Percentiles rank a stretch among this genome's conserved stretches.
Conservation (phyloP, 37 sponge, comb jelly and placozoan species). For the Theonella swinhoei region DNA sequence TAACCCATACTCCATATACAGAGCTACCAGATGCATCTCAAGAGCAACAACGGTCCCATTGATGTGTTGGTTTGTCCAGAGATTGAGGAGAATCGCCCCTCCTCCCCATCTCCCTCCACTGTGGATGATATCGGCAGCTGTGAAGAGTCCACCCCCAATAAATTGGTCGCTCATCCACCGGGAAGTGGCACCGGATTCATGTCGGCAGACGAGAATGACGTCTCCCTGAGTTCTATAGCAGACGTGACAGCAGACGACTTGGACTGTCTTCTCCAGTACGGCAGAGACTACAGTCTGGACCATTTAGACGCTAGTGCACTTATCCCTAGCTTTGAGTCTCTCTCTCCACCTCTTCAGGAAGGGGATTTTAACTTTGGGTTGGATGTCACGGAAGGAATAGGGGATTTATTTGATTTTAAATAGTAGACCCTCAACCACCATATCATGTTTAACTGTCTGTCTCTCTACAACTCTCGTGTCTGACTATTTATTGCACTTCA, state of each 20-base stretch:
- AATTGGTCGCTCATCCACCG: not conserved
- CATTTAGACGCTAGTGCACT: constrained; percentile 5
- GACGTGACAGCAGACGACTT: constrained; percentile 27
- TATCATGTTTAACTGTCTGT: too few species aligned
- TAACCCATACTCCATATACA: constrained; percentile 17
- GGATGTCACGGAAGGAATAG: constrained; percentile 67
- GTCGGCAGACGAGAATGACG: constrained; percentile 19
- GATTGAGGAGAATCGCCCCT: constrained; percentile 12
- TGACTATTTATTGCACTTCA: too few species aligned
- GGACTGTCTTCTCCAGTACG: constrained; percentile 38
- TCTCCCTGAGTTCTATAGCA: constrained; percentile 70
- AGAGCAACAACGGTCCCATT: constrained; percentile 72
- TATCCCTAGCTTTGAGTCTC: constrained; percentile 43
- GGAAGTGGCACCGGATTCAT: not conserved
- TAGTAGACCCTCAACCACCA: not conserved
- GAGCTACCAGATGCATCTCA: constrained; percentile 73
- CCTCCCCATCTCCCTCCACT: constrained; percentile 1
- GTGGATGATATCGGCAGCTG: not conserved
- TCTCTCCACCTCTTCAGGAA: constrained; percentile 41
- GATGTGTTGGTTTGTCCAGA: constrained; percentile 88
- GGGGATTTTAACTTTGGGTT: constrained; percentile 54
- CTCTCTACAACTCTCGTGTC: too few species aligned
- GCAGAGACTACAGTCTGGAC: constrained; percentile 5
- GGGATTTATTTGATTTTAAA: constrained; percentile 72
- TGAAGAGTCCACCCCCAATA: not conserved